phyloP scores from a whole-genome alignment of 2,888 invertebrate genomes.

The Hydropsyche betteni region DNA sequence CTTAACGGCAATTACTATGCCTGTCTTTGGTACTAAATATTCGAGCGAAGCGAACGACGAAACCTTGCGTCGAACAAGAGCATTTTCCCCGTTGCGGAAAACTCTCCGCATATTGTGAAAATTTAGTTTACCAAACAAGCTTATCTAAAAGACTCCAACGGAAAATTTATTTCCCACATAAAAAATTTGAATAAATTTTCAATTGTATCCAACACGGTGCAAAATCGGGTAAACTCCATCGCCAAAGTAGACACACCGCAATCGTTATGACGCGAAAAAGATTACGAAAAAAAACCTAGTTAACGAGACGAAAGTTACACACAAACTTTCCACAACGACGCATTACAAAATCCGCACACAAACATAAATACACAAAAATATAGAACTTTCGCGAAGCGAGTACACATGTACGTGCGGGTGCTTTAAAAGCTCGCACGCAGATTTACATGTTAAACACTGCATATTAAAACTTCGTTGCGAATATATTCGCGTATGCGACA shows the following conservation, averaged over 20 bases:
- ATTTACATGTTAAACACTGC: conserved; percentile 18
- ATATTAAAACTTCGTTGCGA: conserved; percentile 25
- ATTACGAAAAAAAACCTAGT: too few species aligned
- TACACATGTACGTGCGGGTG: too few species aligned
- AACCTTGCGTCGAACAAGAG: neutral
- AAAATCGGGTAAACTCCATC: too few species aligned
- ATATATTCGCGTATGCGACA: conserved; percentile 9
- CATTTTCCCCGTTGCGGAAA: neutral
- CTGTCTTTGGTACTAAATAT: neutral
- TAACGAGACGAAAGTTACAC: too few species aligned
- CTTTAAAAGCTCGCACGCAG: neutral
- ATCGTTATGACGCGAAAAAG: too few species aligned
- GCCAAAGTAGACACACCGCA: too few species aligned
- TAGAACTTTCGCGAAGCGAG: neutral
- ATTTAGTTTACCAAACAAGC: too few species aligned
- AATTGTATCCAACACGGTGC: too few species aligned
- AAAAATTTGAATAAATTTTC: too few species aligned
- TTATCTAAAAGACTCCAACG: neutral
- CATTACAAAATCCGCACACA: too few species aligned
- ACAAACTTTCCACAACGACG: too few species aligned
- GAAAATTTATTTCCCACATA: neutral
- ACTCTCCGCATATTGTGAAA: neutral
- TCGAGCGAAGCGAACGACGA: neutral
- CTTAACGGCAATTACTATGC: conserved; percentile 13
- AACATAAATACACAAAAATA: neutral